These are phyloP conservation scores for Ditylenchus weischeri DNA, from an alignment of 2,888 invertebrate genomes.

Conservation along the genomic window DNA sequence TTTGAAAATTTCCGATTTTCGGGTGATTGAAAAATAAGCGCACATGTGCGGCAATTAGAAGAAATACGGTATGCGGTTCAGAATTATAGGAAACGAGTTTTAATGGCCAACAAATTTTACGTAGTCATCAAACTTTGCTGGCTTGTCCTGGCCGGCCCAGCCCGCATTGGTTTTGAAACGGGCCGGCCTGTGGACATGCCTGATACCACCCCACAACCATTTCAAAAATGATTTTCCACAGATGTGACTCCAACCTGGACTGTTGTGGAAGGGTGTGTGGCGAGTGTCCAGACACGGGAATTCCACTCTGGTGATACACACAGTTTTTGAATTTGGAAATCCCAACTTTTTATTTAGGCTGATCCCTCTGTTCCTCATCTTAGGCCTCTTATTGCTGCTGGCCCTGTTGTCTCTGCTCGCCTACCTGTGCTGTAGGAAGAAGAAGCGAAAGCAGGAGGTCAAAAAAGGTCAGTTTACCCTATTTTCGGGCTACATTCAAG, in stretches of 20 bases:
- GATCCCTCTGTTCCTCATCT: slow-evolving; percentile 44
- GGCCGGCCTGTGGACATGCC: too few relatives aligned
- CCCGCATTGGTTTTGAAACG: too few relatives aligned
- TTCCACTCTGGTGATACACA: slow-evolving; percentile 45
- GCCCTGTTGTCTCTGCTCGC: slow-evolving; percentile 43
- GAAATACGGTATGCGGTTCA: too few relatives aligned
- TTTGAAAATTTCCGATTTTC: too few relatives aligned
- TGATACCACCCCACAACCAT: too few relatives aligned
- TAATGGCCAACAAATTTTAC: too few relatives aligned
- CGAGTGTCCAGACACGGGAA: slow-evolving; percentile 44
- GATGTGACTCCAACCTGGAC: slow-evolving; percentile 52
- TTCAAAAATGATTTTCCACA: slow-evolving; percentile 17
- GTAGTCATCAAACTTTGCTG: too few relatives aligned
- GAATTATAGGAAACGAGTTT: too few relatives aligned
- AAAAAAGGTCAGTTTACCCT: slow-evolving; percentile 14
- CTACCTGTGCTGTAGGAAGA: slow-evolving; percentile 46
- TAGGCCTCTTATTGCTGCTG: slow-evolving; percentile 39
- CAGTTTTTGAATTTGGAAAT: background rate
- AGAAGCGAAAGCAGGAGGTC: slow-evolving; percentile 17
- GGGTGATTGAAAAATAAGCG: too few relatives aligned
- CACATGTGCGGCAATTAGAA: too few relatives aligned
- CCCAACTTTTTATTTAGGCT: slow-evolving; percentile 37
- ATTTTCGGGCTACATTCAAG: too few relatives aligned
- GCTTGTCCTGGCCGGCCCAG: too few relatives aligned
- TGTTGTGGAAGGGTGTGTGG: slow-evolving; percentile 57